A percentile compares a stretch with the other conserved stretches of the same genome.
phyloP scores from a whole-genome alignment of 1,140 invertebrate species.

The Homalodisca vitripennis region DNA sequence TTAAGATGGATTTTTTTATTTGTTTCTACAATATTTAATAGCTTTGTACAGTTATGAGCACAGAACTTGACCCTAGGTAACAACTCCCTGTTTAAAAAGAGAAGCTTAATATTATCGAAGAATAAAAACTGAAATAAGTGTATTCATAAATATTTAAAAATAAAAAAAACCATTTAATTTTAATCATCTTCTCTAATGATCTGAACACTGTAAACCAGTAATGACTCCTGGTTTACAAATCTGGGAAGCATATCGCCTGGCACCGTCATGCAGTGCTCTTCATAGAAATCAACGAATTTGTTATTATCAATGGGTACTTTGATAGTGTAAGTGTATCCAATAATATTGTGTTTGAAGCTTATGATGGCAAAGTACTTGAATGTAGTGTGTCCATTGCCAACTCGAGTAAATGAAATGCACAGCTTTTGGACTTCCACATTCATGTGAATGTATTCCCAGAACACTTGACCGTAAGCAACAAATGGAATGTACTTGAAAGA shows the following conservation, averaged over 20 bases:
- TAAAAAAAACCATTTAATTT: too few relatives aligned
- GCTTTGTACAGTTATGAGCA: too few relatives aligned
- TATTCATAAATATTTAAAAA: too few relatives aligned
- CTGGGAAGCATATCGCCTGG: not conserved
- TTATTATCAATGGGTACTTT: not conserved
- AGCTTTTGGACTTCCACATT: not conserved
- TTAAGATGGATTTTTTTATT: too few relatives aligned
- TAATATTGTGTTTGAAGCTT: not conserved
- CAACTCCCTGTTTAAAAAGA: too few relatives aligned
- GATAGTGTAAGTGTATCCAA: not conserved
- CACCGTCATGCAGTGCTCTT: not conserved
- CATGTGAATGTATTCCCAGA: not conserved
- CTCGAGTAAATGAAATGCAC: conserved; percentile 4
- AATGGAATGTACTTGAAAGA: not conserved
- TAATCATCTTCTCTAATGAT: not conserved
- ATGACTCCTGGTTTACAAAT: not conserved
- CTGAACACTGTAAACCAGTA: not conserved
- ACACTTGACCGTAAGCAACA: not conserved
- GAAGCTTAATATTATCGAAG: too few relatives aligned
- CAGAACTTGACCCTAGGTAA: too few relatives aligned
- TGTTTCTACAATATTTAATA: too few relatives aligned
- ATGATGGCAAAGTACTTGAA: not conserved
- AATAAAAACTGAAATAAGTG: too few relatives aligned
- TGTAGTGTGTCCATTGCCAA: not conserved
- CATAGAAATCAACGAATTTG: not conserved